Conservation (phyloP, 92 coral and sea anemone species). For the Palythoa grandis region DNA sequence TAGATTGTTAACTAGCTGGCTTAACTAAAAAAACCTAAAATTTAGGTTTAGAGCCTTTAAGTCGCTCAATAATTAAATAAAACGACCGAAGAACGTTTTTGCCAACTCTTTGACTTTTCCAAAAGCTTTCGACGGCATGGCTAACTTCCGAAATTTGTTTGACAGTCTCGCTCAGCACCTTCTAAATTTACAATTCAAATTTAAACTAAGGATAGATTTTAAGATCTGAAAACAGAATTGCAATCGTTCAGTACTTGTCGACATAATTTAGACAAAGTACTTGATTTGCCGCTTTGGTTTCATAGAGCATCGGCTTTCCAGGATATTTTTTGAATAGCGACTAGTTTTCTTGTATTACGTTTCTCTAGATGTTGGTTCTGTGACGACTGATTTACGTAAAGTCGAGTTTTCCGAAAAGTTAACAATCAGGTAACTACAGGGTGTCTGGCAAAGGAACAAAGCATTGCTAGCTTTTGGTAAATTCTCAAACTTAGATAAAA, state of each 20-base stretch:
- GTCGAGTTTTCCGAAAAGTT: not conserved
- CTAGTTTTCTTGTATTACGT: not conserved
- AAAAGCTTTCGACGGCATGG: not conserved
- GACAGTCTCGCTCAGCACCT: not conserved
- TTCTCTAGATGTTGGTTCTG: not conserved
- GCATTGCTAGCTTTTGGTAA: not conserved
- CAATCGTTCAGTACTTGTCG: not conserved
- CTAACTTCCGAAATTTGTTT: slow-evolving; percentile 8
- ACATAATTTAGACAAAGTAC: not conserved
- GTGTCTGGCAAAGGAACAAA: slow-evolving; percentile 2
- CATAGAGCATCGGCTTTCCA: not conserved
- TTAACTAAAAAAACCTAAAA: not conserved
- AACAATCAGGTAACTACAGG: not conserved
- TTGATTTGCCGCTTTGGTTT: not conserved
- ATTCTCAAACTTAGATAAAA: not conserved
- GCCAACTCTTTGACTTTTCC: not conserved
- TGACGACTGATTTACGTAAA: not conserved
- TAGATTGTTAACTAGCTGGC: not conserved
- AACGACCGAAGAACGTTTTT: too few species aligned
- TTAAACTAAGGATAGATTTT: not conserved
- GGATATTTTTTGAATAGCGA: not conserved
- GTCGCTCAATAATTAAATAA: not conserved
- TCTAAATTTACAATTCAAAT: slow-evolving; percentile 44
- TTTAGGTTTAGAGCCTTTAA: not conserved
- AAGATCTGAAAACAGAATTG: not conserved